These are phyloP conservation scores for Sylvietta virens DNA, from an alignment of 2,113 vertebrate species.

Conservation along the genomic window DNA sequence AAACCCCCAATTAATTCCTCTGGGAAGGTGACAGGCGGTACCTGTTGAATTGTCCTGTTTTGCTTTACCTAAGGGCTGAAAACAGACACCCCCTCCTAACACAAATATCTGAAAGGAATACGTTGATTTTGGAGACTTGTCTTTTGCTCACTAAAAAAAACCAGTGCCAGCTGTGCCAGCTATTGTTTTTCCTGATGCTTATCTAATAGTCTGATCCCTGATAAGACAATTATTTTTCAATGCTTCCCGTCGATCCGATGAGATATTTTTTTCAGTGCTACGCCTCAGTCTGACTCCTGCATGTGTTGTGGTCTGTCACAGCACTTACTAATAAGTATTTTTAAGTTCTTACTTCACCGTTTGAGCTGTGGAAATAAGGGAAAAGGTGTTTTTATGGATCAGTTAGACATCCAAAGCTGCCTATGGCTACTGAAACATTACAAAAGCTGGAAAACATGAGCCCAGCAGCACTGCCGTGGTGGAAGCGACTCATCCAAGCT, in stretches of 20 bases:
- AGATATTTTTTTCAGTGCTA: background rate
- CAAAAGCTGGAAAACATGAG: background rate
- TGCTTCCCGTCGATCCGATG: fast-evolving
- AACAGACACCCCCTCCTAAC: background rate
- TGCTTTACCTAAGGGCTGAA: background rate
- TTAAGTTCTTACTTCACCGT: background rate
- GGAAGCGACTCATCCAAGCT: background rate
- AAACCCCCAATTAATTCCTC: background rate
- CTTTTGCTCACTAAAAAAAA: background rate
- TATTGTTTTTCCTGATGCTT: background rate
- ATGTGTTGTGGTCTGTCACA: background rate
- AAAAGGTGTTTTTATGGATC: background rate
- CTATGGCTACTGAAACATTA: background rate
- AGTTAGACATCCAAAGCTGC: fast-evolving
- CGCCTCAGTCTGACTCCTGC: fast-evolving
- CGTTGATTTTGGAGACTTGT: background rate
- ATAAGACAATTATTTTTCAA: background rate
- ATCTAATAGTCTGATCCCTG: background rate
- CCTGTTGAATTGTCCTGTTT: background rate
- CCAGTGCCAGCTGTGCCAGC: background rate
- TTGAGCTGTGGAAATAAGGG: background rate
- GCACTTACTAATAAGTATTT: background rate
- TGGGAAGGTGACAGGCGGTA: background rate
- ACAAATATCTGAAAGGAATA: background rate
- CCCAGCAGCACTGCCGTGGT: fast-evolving